These are phyloP conservation scores for Alethe castanea DNA, from an alignment of 2,113 vertebrate species.

Conservation along the genomic window DNA sequence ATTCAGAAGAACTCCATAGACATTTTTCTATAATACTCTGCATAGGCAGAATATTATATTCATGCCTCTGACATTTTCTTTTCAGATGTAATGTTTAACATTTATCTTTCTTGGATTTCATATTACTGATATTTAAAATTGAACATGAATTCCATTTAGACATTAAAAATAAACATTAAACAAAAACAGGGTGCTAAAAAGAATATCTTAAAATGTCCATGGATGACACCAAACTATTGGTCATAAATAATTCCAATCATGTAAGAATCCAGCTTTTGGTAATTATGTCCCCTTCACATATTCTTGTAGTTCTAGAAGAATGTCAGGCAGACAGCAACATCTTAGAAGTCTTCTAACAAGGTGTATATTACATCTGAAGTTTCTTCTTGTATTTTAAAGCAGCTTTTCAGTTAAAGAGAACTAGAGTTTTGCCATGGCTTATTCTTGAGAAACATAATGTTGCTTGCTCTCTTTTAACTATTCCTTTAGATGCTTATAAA, in stretches of 20 bases:
- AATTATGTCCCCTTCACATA: neutral
- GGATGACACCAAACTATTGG: neutral
- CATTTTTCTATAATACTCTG: neutral
- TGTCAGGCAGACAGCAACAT: fast-evolving
- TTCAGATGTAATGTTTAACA: neutral
- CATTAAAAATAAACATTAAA: neutral
- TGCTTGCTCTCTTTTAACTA: neutral
- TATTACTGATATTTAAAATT: conserved; percentile 7
- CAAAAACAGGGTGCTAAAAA: neutral
- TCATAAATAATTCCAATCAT: neutral
- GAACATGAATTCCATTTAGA: neutral
- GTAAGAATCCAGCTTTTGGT: neutral
- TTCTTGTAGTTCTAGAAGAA: neutral
- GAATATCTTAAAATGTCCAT: neutral
- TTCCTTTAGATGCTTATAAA: neutral
- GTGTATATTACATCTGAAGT: neutral
- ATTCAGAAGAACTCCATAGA: neutral
- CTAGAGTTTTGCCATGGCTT: neutral
- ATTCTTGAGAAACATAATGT: neutral
- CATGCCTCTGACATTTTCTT: neutral
- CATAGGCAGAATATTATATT: neutral
- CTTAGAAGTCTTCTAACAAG: neutral
- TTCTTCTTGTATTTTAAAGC: neutral
- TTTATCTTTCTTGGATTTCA: neutral
- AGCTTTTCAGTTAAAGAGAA: neutral